These are phyloP conservation scores for Lasiurus cinereus DNA, from an alignment of 2,113 vertebrate genomes.

Conservation along the genomic window DNA sequence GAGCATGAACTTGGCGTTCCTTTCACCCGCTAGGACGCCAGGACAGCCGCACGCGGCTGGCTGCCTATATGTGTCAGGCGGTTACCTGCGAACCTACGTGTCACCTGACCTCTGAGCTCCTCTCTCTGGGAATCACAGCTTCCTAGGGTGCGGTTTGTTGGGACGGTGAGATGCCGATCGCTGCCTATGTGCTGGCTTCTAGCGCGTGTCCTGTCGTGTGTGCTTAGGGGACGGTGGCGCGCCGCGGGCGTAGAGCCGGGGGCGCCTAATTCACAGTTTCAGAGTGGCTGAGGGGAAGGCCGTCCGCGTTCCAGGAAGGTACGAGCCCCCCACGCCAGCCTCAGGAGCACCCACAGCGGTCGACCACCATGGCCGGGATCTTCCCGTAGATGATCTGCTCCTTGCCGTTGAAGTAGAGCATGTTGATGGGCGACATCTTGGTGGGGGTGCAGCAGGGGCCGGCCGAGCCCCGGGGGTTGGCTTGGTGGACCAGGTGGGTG, in stretches of 20 bases:
- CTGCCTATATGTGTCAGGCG: slow-evolving; percentile 72
- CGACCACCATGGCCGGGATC: slow-evolving; percentile 99
- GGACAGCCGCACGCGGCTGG: slow-evolving; percentile 79
- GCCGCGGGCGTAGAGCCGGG: slow-evolving; percentile 77
- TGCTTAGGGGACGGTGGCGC: slow-evolving; percentile 81
- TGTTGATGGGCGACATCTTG: slow-evolving; percentile 99
- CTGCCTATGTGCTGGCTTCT: too few relatives aligned
- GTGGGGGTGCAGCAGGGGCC: slow-evolving; percentile 99
- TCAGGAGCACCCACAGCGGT: slow-evolving; percentile 99
- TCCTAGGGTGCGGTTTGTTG: slow-evolving; percentile 83
- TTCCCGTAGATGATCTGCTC: slow-evolving; percentile 99
- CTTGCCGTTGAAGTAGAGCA: slow-evolving; percentile 98
- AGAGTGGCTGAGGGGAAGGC: slow-evolving; percentile 80
- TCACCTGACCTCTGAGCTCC: slow-evolving; percentile 73
- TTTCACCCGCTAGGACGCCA: slow-evolving; percentile 78
- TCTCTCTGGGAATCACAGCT: not conserved
- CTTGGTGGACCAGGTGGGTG: slow-evolving; percentile 98
- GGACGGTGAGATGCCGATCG: slow-evolving; percentile 78
- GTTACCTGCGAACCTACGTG: slow-evolving; percentile 69
- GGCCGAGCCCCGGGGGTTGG: slow-evolving; percentile 95
- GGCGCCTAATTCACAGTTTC: slow-evolving; percentile 87
- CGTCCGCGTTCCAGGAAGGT: slow-evolving; percentile 69
- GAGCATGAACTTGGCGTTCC: slow-evolving; percentile 80
- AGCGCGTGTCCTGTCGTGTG: slow-evolving; percentile 56
- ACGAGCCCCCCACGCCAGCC: slow-evolving; percentile 22